Percentiles rank a stretch among this genome's conserved stretches.
These are phyloP conservation scores for Pseudochirops cupreus DNA, from an alignment of 2,797 vertebrate species.

Conservation along the genomic window DNA sequence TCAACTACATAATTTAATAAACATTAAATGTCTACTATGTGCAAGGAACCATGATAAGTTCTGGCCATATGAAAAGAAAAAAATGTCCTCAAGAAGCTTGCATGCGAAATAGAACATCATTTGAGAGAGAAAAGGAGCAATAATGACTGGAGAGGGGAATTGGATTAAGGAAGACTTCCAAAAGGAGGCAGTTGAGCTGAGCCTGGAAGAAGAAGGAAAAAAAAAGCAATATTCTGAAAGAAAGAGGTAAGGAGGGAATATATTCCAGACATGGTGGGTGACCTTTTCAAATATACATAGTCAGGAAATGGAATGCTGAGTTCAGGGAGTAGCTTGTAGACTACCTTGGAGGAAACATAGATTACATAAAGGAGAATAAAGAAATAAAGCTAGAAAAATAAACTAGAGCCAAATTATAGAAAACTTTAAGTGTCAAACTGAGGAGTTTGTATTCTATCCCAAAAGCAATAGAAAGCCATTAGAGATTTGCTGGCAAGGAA, in stretches of 20 bases:
- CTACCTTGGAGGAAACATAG: no score
- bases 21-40: neutral
- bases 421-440: no score
- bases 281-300: neutral
- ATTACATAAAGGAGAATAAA: no score
- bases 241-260: neutral
- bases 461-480: no score
- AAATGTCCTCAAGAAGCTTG: neutral
- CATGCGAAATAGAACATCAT: neutral
- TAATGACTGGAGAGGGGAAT: neutral
- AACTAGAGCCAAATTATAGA: no score
- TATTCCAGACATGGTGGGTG: neutral
- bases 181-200: neutral
- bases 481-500: no score
- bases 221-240: neutral
- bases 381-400: no score
- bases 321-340: no score
- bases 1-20: neutral
- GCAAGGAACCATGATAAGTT: neutral
- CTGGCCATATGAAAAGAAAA: neutral
- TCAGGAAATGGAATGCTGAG: no score
- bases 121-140: neutral
- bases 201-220: neutral
- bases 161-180: neutral
- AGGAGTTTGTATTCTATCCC: no score